These are phyloP conservation scores for Elmis aenea DNA, from an alignment of 2,888 invertebrate genomes.

Conservation along the genomic window DNA sequence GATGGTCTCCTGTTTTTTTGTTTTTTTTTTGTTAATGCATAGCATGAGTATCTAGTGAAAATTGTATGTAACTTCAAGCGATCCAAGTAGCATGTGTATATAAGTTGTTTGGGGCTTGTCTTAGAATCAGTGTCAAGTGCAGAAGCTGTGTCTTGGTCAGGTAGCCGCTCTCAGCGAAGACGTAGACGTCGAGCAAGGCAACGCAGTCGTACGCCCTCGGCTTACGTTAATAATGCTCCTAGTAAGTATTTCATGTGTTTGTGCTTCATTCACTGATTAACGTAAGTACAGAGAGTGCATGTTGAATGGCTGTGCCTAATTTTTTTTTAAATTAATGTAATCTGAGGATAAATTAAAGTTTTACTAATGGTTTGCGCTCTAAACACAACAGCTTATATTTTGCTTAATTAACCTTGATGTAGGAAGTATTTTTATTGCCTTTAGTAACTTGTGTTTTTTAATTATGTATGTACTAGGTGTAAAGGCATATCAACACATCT, in stretches of 20 bases:
- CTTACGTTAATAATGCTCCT: constrained; percentile 32
- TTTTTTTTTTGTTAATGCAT: constrained; percentile 9
- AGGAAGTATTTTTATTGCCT: too few relatives aligned
- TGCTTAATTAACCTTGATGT: too few relatives aligned
- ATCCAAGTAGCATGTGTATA: constrained; percentile 7
- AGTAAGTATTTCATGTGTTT: constrained; percentile 33
- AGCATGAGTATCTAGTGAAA: constrained; percentile 9
- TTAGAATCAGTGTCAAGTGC: constrained; percentile 58
- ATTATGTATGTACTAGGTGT: too few relatives aligned
- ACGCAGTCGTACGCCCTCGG: constrained; percentile 43
- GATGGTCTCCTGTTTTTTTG: constrained; percentile 6
- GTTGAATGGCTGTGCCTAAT: constrained; percentile 8
- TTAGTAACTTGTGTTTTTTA: too few relatives aligned
- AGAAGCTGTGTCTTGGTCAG: constrained; percentile 55
- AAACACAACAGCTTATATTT: too few relatives aligned
- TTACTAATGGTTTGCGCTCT: too few relatives aligned
- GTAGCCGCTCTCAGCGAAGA: constrained; percentile 44
- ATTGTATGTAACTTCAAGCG: neutral
- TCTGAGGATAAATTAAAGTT: too few relatives aligned
- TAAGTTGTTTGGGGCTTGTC: constrained; percentile 30
- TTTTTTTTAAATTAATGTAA: too few relatives aligned
- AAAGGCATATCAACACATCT: too few relatives aligned
- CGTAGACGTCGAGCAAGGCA: constrained; percentile 38
- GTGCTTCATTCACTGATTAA: too few relatives aligned
- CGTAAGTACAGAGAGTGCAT: constrained; percentile 10